phyloP scores from a whole-genome alignment of 2,113 vertebrate genomes.

The Pteruthius melanotis region DNA sequence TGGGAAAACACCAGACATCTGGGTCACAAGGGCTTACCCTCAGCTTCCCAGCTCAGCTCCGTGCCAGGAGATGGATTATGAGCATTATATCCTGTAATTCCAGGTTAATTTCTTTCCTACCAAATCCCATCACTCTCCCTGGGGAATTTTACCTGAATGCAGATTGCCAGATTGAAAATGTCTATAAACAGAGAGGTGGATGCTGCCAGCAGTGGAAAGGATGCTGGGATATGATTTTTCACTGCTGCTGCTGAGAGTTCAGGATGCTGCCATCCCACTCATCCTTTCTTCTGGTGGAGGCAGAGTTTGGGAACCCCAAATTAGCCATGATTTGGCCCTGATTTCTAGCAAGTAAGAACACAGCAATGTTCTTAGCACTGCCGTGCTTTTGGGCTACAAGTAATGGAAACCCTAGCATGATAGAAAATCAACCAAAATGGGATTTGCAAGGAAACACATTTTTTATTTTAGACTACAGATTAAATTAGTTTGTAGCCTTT shows the following conservation, averaged over 20 bases:
- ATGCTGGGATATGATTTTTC: neutral
- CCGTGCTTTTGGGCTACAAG: neutral
- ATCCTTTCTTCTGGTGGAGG: neutral
- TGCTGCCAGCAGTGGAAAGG: neutral
- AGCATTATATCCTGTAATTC: constrained; percentile 21
- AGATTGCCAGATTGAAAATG: neutral
- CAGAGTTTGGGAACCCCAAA: neutral
- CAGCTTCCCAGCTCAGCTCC: neutral
- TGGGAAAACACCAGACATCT: neutral
- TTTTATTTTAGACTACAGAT: neutral
- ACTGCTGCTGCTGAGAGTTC: neutral
- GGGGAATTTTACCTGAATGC: neutral
- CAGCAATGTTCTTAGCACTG: neutral
- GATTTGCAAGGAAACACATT: neutral
- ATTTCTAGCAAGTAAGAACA: neutral
- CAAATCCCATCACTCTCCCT: neutral
- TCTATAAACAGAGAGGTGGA: neutral
- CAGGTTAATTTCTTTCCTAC: constrained; percentile 9
- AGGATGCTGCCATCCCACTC: neutral
- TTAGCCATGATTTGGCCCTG: neutral
- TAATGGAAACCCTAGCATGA: neutral
- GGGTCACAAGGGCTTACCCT: constrained; percentile 26
- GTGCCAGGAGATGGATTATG: neutral
- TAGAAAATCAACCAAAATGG: neutral
- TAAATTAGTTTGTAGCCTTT: neutral